A percentile compares a stretch with the other conserved stretches of the same genome.
Conservation (phyloP, 2,888 invertebrate genomes). For the Netelia fuscicornis region DNA sequence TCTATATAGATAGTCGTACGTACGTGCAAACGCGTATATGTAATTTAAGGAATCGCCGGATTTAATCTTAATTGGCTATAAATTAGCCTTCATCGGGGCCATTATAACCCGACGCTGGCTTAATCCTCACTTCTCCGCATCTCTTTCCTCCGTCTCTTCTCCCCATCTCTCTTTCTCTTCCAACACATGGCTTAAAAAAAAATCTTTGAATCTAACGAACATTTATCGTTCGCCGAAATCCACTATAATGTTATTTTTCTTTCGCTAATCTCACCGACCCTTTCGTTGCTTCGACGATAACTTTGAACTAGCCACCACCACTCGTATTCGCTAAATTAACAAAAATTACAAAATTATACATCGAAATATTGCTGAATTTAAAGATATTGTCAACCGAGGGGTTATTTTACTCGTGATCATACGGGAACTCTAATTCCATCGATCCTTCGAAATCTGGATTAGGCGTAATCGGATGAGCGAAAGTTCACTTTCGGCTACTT, state of each 20-base stretch:
- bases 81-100: conserved; percentile 68
- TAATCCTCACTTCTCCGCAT: conserved; percentile 69
- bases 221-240: conserved; percentile 28
- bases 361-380: background rate
- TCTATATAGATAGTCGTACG: conserved; percentile 5
- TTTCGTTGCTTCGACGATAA: conserved; percentile 1
- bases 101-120: conserved; percentile 66
- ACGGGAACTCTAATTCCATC: conserved; percentile 30
- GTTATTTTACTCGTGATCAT: background rate
- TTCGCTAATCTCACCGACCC: background rate
- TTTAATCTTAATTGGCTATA: conserved; percentile 77
- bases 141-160: conserved; percentile 54
- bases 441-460: conserved; percentile 38
- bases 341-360: background rate
- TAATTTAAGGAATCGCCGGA: conserved; percentile 73
- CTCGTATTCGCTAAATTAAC: background rate
- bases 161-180: conserved; percentile 42
- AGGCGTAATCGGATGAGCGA: conserved; percentile 30
- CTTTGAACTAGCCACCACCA: background rate
- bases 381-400: background rate
- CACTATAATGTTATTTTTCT: background rate
- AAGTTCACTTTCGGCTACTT: conserved; percentile 29
- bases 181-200: conserved; percentile 2
- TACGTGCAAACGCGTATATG: conserved; percentile 28
- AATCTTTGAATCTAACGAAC: conserved; percentile 13